A percentile compares a stretch with the other conserved stretches of the same genome.
Evolutionary conservation across 2,888 invertebrate genomes (phyloP).

Genomic region (Morpho helenor): DNA sequence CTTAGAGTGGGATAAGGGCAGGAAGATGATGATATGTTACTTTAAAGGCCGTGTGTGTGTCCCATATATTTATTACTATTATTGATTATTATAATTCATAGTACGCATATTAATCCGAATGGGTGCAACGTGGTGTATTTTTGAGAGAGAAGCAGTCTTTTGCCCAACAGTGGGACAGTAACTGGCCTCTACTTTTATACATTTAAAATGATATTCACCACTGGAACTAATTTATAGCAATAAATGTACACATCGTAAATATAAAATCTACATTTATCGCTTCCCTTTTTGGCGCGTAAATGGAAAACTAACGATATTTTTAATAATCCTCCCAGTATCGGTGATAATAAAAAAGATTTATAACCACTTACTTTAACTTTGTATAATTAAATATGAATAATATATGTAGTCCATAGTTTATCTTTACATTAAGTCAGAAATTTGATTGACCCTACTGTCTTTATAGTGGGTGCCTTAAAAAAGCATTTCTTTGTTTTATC

Average conservation of each 20-base stretch:
- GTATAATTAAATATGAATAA: slow-evolving; percentile 15
- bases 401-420: neutral
- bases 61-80: too few relatives aligned
- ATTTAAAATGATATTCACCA: neutral
- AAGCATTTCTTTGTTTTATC: neutral
- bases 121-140: too few relatives aligned
- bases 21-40: too few relatives aligned
- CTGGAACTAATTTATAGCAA: neutral
- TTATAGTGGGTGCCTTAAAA: neutral
- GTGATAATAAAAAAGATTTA: slow-evolving; percentile 15
- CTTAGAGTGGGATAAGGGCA: too few relatives aligned
- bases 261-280: neutral
- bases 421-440: slow-evolving; percentile 7
- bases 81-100: too few relatives aligned
- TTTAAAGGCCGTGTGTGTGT: too few relatives aligned
- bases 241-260: too few relatives aligned
- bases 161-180: too few relatives aligned
- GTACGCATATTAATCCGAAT: too few relatives aligned
- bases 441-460: neutral
- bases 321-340: neutral
- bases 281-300: neutral
- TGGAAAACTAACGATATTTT: neutral
- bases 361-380: slow-evolving; percentile 5
- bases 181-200: too few relatives aligned
- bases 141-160: too few relatives aligned